Conservation (phyloP, 2,888 invertebrate genomes). For the Pristionchus mayeri region DNA sequence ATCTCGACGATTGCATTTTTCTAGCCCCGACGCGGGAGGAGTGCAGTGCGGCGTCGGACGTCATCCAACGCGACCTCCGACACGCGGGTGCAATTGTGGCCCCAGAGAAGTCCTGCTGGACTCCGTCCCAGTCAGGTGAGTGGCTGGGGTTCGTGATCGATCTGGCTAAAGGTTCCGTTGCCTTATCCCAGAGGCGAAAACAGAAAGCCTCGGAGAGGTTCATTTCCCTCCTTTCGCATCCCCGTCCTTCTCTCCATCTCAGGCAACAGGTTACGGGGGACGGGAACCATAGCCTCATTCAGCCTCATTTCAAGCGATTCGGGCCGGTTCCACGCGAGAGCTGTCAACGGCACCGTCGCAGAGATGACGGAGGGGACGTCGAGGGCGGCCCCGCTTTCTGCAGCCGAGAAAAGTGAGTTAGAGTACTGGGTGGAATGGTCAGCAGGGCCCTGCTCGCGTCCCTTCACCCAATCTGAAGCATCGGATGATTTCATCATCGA, state of each 20-base stretch:
- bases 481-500: not conserved
- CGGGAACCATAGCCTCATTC: not conserved
- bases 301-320: not conserved
- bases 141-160: constrained; percentile 6
- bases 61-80: not conserved
- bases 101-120: constrained; percentile 1
- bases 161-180: not conserved
- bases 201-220: not conserved
- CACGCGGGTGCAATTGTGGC: not conserved
- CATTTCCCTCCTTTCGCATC: not conserved
- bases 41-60: not conserved
- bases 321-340: not conserved
- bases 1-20: constrained; percentile 38
- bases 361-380: not conserved
- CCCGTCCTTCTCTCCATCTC: not conserved
- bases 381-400: not conserved
- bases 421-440: not conserved
- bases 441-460: not conserved
- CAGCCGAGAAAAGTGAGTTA: constrained; percentile 6
- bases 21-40: not conserved
- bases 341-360: not conserved
- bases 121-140: not conserved
- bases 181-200: not conserved
- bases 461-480: not conserved
- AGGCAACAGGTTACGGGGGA: not conserved